phyloP scores from a whole-genome alignment of 2,888 invertebrate genomes.

The Mantis religiosa region DNA sequence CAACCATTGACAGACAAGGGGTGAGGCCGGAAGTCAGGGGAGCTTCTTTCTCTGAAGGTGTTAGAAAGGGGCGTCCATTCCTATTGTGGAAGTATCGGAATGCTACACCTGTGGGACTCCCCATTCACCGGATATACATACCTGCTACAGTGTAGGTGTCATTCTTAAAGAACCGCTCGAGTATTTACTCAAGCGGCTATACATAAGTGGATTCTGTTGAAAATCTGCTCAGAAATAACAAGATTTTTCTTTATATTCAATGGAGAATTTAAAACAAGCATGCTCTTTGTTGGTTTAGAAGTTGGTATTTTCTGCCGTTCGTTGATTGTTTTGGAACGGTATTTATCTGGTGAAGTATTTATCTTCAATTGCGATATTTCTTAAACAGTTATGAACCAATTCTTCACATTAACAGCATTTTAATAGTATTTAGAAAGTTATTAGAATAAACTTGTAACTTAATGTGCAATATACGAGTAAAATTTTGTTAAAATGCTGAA shows the following conservation, averaged over 20 bases:
- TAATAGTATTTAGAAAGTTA: too few relatives aligned
- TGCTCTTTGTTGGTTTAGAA: too few relatives aligned
- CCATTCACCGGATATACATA: not conserved
- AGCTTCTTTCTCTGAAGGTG: not conserved
- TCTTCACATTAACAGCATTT: too few relatives aligned
- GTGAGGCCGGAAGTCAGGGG: not conserved
- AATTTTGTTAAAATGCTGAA: too few relatives aligned
- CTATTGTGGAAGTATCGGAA: not conserved
- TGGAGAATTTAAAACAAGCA: not conserved
- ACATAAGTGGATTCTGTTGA: not conserved
- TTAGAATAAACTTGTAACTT: too few relatives aligned
- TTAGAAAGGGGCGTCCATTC: not conserved
- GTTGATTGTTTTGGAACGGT: too few relatives aligned
- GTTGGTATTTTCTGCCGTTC: too few relatives aligned
- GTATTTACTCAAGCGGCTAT: not conserved
- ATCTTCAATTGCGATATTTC: too few relatives aligned
- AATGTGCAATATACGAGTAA: too few relatives aligned
- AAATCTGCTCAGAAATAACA: not conserved
- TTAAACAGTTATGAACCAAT: too few relatives aligned
- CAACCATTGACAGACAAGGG: not conserved
- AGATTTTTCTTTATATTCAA: not conserved
- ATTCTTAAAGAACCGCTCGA: not conserved
- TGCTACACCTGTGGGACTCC: not conserved
- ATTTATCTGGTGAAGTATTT: too few relatives aligned
- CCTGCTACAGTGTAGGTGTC: not conserved